Percentiles rank a stretch among this genome's conserved stretches.
phyloP scores from a whole-genome alignment of 2,113 vertebrate genomes.

The Actinemys pallida region DNA sequence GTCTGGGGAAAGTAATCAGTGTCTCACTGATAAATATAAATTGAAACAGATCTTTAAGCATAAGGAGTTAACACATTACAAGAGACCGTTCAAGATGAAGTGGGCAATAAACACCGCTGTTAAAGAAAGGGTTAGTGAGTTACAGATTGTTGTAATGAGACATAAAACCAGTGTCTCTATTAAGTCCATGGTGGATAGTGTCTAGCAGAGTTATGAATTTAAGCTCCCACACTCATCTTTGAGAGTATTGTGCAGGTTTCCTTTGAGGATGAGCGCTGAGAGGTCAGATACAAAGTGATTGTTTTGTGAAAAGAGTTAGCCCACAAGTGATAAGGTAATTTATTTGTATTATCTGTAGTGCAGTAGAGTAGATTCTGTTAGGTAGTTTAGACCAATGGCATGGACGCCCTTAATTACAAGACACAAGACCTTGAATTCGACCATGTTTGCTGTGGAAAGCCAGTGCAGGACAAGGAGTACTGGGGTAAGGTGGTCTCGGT shows the following conservation, averaged over 20 bases:
- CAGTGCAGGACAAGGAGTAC: rapidly evolving
- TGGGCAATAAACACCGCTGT: too few species aligned
- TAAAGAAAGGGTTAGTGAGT: too few species aligned
- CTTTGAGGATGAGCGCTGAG: background rate
- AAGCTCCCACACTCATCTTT: background rate
- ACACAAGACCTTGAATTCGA: background rate
- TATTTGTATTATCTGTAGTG: background rate
- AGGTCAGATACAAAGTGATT: background rate
- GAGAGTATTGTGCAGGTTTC: background rate
- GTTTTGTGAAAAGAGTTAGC: background rate
- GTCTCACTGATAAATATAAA: too few species aligned
- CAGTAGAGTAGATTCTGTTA: background rate
- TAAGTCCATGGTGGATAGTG: background rate
- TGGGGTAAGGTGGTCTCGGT: background rate
- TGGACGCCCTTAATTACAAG: background rate
- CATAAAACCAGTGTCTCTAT: too few species aligned
- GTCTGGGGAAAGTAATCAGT: too few species aligned
- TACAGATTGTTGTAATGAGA: too few species aligned
- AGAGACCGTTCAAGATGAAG: too few species aligned
- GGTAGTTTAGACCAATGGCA: background rate
- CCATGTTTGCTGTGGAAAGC: background rate
- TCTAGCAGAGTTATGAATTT: background rate
- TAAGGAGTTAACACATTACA: too few species aligned
- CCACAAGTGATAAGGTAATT: background rate
- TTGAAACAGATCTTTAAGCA: too few species aligned